Base-by-base conservation (phyloP, 2,113 vertebrate genomes). In the Oncorhynchus mykiss region DNA sequence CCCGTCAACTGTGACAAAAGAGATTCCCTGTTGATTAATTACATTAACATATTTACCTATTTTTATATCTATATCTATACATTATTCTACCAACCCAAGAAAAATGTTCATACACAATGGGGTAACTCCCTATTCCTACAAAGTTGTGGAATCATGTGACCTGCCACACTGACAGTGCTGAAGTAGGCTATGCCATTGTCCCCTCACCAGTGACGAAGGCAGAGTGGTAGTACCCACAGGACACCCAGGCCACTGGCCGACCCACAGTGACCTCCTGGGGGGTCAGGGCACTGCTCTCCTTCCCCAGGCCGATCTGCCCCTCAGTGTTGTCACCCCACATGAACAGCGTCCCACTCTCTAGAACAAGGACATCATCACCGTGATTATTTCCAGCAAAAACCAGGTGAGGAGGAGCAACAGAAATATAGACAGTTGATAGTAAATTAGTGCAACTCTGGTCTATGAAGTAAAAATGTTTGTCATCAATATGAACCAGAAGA, bases 321-420 rank as follows among this genome's bases (percentile, higher is more conserved):
- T 97, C 96, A 0, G 95, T 93, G 92, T 99, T 99, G 85, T 99
- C 97, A 16, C 98, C 98, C 97, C 98, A 99, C 90, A 98, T 94
- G 85, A 94, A 98, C 82, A 99, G 96, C 75, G 92, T 90, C 5
- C 97, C 96, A 67, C 95, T 91, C 82, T 93, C 97, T 99, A 86
- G n/a, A 86, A 88, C 20, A 49, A 72, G 34, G 67, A 4, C 3
- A 69, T 20, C 69, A 71, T 70, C 39, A 34, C 0, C n/a, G 14
- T 22, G 20, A 60, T 22, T 60, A 60, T 20, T n/a, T 16, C 2
- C 18, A 60, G 5, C 59, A 60, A 20, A 60, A n/a, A 60, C 6
- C 1, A 51, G 13, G n/a, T 6, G 2, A 60, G 6, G 16, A 60
- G 5, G n/a, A 8, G n/a, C 59, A 60, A 22, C 14, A 8, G 59